A percentile compares a stretch with the other conserved stretches of the same genome.
These are phyloP conservation scores for Salvelinus alpinus DNA, from an alignment of 2,113 vertebrate species.

Conservation along the genomic window DNA sequence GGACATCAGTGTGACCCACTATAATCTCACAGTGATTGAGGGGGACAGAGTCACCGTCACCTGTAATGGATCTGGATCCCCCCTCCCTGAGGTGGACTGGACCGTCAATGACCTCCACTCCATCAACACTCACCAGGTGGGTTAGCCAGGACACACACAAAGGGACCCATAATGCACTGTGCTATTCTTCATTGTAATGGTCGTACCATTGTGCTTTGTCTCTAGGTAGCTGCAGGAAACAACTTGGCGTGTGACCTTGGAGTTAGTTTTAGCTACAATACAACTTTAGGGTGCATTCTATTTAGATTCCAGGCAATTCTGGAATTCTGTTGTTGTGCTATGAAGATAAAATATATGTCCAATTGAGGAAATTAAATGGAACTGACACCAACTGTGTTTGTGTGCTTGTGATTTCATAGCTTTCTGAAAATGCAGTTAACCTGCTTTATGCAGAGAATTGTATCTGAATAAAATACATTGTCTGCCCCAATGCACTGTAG, in stretches of 20 bases:
- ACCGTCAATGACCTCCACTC: slow-evolving; percentile 84
- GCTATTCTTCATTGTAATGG: neutral
- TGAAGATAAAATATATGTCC: no score
- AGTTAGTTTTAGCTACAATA: no score
- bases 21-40: slow-evolving; percentile 87
- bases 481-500: neutral
- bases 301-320: no score
- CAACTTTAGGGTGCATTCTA: no score
- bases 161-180: slow-evolving; percentile 1
- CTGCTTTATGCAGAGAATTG: no score
- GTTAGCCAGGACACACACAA: slow-evolving; percentile 13
- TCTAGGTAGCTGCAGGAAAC: no score
- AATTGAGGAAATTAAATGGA: no score
- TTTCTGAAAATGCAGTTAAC: no score
- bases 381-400: no score
- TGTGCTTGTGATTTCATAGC: no score
- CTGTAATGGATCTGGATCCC: slow-evolving; percentile 89
- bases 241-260: no score
- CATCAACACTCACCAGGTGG: slow-evolving; percentile 85
- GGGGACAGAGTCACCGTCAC: slow-evolving; percentile 85
- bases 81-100: slow-evolving; percentile 94
- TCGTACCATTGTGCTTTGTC: neutral
- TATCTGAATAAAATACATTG: neutral
- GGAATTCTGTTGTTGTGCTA: no score
- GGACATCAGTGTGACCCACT: slow-evolving; percentile 89